A percentile compares a stretch with the other conserved stretches of the same genome.
Evolutionary conservation across 2,113 vertebrate genomes (phyloP).

Genomic region (Tyto alba): DNA sequence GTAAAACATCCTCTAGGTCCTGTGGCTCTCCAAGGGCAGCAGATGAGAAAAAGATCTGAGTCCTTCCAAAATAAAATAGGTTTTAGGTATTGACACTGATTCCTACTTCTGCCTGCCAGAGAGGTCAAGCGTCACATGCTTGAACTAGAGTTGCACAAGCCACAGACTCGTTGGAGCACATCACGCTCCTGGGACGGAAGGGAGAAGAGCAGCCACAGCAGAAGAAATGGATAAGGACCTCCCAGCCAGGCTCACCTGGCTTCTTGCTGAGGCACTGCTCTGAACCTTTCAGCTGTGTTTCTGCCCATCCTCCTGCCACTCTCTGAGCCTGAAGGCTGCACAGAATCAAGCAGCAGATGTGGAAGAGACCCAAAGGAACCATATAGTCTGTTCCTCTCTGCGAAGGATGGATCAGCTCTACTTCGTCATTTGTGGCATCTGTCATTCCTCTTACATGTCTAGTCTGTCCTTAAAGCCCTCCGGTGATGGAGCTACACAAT

Average conservation of each 20-base stretch:
- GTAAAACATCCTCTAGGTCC: not conserved
- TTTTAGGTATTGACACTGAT: not conserved
- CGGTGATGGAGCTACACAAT: not conserved
- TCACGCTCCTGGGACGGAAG: not conserved
- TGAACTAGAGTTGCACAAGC: not conserved
- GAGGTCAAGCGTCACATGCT: not conserved
- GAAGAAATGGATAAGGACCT: not conserved
- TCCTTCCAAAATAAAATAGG: not conserved
- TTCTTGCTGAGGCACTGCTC: not conserved
- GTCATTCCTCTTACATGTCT: not conserved
- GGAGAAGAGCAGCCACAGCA: not conserved
- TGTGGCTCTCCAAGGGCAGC: not conserved
- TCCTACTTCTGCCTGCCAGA: not conserved
- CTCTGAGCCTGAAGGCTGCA: not conserved
- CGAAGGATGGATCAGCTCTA: not conserved
- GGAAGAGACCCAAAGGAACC: not conserved
- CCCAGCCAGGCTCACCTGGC: not conserved
- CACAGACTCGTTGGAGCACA: not conserved
- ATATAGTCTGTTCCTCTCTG: not conserved
- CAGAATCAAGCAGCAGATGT: not conserved
- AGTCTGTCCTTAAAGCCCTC: not conserved
- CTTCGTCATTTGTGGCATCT: not conserved
- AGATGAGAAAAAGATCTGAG: not conserved
- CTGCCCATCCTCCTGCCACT: not conserved
- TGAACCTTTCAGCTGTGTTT: not conserved